These are phyloP conservation scores for Trachelus tabidus DNA, from an alignment of 2,888 invertebrate genomes.

Conservation along the genomic window DNA sequence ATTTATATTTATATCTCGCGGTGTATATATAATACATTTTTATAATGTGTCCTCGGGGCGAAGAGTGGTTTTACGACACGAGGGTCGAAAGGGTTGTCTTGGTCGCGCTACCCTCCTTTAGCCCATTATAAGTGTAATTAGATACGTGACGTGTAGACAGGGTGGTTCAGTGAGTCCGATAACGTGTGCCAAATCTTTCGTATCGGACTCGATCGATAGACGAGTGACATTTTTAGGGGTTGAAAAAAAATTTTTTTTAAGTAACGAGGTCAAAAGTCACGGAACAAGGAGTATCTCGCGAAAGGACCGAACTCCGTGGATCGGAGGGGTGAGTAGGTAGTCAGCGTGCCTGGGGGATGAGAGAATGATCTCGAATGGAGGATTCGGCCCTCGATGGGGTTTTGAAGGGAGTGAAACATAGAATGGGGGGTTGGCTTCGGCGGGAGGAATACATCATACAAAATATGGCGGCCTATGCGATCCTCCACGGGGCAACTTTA, in stretches of 20 bases:
- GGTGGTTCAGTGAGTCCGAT: slow-evolving; percentile 2
- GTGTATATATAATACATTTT: slow-evolving; percentile 41
- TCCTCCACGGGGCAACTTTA: slow-evolving; percentile 63
- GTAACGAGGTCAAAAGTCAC: background rate
- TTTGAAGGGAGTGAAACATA: slow-evolving; percentile 34
- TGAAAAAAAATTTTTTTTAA: background rate
- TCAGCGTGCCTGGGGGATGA: background rate
- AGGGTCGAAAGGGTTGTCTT: slow-evolving; percentile 28
- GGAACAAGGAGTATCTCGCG: background rate
- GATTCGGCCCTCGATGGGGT: background rate
- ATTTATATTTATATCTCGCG: slow-evolving; percentile 42
- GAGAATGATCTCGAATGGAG: slow-evolving; percentile 2
- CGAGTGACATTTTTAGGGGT: background rate
- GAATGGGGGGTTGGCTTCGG: slow-evolving; percentile 21
- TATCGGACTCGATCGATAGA: background rate
- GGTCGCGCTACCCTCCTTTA: slow-evolving; percentile 17
- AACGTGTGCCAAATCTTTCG: slow-evolving; percentile 4
- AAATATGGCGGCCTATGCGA: slow-evolving; percentile 63
- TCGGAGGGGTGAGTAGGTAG: background rate
- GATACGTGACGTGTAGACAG: slow-evolving; percentile 22
- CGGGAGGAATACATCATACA: slow-evolving; percentile 53
- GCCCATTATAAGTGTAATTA: slow-evolving; percentile 26
- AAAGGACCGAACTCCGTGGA: background rate
- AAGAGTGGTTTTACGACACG: slow-evolving; percentile 26
- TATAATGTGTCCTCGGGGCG: slow-evolving; percentile 39